Conservation (phyloP, 2,797 vertebrate species). For the Lerista edwardsae region DNA sequence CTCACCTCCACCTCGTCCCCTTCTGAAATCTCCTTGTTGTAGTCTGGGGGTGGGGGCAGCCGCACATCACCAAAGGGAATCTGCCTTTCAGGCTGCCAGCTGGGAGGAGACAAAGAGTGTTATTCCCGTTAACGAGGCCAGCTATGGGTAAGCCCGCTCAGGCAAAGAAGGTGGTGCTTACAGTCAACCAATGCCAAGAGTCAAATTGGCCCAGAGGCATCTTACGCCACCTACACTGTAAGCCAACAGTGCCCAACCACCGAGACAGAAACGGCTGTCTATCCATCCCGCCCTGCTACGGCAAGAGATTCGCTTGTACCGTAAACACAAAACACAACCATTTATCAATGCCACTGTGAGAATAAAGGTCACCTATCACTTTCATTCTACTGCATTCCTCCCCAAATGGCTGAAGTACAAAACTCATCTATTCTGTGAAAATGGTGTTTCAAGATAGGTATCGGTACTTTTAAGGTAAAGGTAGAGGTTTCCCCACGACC, state of each 20-base stretch:
- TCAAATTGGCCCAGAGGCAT: not conserved
- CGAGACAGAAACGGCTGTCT: not conserved
- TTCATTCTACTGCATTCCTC: not conserved
- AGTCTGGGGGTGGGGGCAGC: constrained; percentile 88
- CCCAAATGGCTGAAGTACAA: not conserved
- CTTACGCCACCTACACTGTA: accelerated
- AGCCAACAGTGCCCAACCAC: no score
- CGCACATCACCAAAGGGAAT: constrained; percentile 92
- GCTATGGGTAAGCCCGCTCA: not conserved
- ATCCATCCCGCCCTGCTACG: not conserved
- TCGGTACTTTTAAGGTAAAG: no score
- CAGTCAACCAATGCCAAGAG: not conserved
- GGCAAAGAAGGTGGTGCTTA: not conserved
- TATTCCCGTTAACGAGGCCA: no score
- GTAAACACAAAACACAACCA: not conserved
- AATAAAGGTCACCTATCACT: not conserved
- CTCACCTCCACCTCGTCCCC: constrained; percentile 93
- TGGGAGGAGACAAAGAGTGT: constrained; percentile 50
- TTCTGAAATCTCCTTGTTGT: constrained; percentile 89
- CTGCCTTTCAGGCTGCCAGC: constrained; percentile 93
- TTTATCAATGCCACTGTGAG: not conserved
- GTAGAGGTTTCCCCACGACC: no score
- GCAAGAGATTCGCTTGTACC: not conserved
- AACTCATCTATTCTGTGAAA: no score
- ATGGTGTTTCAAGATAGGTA: no score